Evolutionary conservation across 2,888 invertebrate genomes (phyloP).

Genomic region (Euclidia mi): DNA sequence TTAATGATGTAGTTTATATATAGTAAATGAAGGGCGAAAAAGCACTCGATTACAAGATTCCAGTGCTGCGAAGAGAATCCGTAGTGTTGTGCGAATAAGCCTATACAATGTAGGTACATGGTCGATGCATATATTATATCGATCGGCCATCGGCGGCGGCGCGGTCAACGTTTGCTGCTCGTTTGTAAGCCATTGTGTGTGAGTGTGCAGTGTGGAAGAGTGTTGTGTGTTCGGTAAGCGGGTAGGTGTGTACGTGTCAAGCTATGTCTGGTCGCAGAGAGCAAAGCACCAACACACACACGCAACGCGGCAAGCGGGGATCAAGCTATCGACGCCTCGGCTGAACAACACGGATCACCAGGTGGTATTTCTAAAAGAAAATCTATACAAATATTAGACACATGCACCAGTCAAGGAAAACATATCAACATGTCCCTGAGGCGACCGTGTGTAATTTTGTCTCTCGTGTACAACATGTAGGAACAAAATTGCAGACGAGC

Average conservation of each 20-base stretch:
- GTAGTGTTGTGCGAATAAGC: constrained; percentile 43
- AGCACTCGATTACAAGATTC: constrained; percentile 39
- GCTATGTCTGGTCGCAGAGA: constrained; percentile 23
- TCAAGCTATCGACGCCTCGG: constrained; percentile 55
- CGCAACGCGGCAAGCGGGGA: constrained; percentile 42
- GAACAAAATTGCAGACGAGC: constrained; percentile 66
- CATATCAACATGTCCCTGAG: constrained; percentile 54
- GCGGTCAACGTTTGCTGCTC: constrained; percentile 76
- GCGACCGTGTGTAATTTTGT: constrained; percentile 66
- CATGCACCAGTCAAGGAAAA: constrained; percentile 78
- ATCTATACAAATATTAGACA: constrained; percentile 80
- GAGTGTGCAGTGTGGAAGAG: constrained; percentile 24
- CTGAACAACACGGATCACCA: constrained; percentile 64
- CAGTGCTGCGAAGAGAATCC: constrained; percentile 47
- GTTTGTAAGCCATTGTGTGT: constrained; percentile 57
- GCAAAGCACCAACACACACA: constrained; percentile 27
- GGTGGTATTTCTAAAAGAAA: constrained; percentile 83
- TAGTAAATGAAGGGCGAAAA: constrained; percentile 37
- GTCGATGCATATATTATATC: constrained; percentile 26
- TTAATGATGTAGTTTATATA: constrained; percentile 6
- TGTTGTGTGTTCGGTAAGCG: constrained; percentile 22
- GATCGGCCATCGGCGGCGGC: constrained; percentile 36
- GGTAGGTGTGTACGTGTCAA: constrained; percentile 5
- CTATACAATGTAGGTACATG: constrained; percentile 25
- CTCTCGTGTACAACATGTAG: constrained; percentile 14